Evolutionary conservation across 2,797 vertebrate genomes (phyloP), one percentile per base, ranked within the genome.

Genomic region (Anisognathus igniventris): DNA sequence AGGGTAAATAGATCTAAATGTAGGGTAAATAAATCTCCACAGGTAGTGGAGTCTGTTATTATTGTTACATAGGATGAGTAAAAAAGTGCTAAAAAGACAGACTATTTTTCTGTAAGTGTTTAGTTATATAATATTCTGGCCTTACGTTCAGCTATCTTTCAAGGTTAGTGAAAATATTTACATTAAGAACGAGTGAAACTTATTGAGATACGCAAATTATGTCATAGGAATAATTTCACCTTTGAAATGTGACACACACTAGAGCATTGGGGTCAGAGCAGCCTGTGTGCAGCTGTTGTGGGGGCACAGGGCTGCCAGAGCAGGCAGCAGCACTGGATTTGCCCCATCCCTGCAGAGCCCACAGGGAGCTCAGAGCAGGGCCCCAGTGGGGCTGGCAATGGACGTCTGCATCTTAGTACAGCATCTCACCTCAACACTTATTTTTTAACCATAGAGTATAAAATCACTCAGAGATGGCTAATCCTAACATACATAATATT

Each of bases 201-300:
- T 68, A 37, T 16, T 45, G 66, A 27, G 9, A 67, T 84, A 37
- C 88, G 39, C 33, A 61, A 62, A 50, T 77, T 17, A 28, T 50
- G 33, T 18, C 6, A 1, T 40, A 74, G 48, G 24, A 86, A 56
- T 25, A 74, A 33, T 18, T 78, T 81, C 80, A 50, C 7, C 19
- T 68, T 72, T 81, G 62, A 58, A 30, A 62, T 37, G 33, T 53
- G 42, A 12, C 22, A 6, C 1, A 0, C 0, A 0, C 37, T 73
- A 7, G 47, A n/a, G 22, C 28, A 2, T 1, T 61, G 16, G n/a
- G 7, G 12, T 68, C 50, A 39, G 58, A 72, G 47, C 56, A 86
- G 42, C 33, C 42, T 53, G n/a, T 39, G 54, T 75, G 42, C 33
- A 68, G 76, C 50, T 78, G 67, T 44, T 53, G 25, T 28, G 2